phyloP scores from a whole-genome alignment of 2,888 invertebrate species.

The Abrostola tripartita region DNA sequence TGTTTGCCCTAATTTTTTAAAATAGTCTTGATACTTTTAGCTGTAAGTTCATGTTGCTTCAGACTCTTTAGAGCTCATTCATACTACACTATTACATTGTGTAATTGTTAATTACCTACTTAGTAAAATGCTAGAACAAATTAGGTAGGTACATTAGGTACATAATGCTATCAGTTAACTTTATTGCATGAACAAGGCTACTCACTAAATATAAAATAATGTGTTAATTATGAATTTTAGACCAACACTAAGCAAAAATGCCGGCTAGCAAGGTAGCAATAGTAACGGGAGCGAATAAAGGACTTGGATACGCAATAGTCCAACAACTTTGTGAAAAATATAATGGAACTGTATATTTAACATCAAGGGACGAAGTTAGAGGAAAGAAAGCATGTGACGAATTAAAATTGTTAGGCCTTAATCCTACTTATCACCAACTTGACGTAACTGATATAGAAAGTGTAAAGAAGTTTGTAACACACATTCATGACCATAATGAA shows the following conservation, averaged over 20 bases:
- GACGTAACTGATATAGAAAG: constrained; percentile 90
- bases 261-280: constrained; percentile 71
- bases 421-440: constrained; percentile 90
- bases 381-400: constrained; percentile 89
- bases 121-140: neutral
- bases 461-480: constrained; percentile 85
- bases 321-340: constrained; percentile 90
- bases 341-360: constrained; percentile 91
- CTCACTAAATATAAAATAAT: neutral
- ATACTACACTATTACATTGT: no score
- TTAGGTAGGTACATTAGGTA: constrained; percentile 17
- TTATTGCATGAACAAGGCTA: constrained; percentile 25
- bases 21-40: no score
- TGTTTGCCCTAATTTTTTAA: no score
- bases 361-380: constrained; percentile 88
- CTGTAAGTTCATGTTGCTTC: no score
- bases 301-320: constrained; percentile 91
- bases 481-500: constrained; percentile 87
- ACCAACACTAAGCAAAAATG: constrained; percentile 52
- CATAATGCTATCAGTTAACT: constrained; percentile 24
- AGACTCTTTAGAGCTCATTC: no score
- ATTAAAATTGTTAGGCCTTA: constrained; percentile 83
- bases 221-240: constrained; percentile 1
- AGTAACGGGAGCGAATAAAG: constrained; percentile 93
- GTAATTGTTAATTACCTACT: no score